Conservation (phyloP, 2,113 vertebrate genomes). For the Mastomys coucha region DNA sequence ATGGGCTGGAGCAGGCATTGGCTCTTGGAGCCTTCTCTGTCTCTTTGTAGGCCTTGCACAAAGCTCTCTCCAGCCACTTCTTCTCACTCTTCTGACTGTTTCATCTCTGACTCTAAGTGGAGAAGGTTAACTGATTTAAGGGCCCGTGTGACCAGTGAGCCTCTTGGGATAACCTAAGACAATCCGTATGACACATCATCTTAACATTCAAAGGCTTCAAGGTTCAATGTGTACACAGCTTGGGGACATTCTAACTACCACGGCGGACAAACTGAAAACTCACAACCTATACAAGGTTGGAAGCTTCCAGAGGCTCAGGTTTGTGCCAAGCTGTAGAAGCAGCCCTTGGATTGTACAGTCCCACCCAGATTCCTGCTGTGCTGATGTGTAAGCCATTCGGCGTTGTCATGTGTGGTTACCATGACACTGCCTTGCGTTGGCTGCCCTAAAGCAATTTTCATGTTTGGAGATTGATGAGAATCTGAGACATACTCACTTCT, state of each 20-base stretch:
- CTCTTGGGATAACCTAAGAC: not conserved
- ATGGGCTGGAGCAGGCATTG: no score
- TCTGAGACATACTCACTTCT: not conserved
- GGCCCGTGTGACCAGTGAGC: no score
- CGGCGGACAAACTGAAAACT: not conserved
- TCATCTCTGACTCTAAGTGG: not conserved
- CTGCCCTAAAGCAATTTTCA: not conserved
- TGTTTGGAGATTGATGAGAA: not conserved
- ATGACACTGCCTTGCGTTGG: accelerated
- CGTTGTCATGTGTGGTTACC: accelerated
- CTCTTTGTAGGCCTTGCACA: not conserved
- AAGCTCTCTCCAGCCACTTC: not conserved
- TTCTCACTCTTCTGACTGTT: not conserved
- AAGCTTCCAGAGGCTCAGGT: not conserved
- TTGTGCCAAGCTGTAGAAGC: no score
- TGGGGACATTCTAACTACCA: not conserved
- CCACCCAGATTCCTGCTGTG: accelerated
- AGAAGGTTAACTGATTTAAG: not conserved
- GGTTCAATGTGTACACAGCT: not conserved
- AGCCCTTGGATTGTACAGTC: no score
- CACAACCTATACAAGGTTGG: not conserved
- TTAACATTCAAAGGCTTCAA: not conserved
- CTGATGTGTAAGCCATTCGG: not conserved
- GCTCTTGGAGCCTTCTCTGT: not conserved
- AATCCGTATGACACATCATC: not conserved